phyloP scores from a whole-genome alignment of 2,113 vertebrate species.

The Pungitius pungitius region DNA sequence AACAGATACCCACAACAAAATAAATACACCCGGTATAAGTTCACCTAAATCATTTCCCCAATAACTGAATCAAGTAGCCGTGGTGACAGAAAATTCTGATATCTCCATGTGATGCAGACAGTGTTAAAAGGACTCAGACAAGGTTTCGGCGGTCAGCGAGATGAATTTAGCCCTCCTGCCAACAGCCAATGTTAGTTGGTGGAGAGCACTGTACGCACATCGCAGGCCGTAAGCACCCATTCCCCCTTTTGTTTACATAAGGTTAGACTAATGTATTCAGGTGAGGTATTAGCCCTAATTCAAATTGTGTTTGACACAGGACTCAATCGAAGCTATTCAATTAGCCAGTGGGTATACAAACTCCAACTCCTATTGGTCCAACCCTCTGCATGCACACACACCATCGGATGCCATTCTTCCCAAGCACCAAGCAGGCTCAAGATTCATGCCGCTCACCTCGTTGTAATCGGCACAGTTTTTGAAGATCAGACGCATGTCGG shows the following conservation, averaged over 20 bases:
- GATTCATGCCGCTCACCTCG: conserved; percentile 92
- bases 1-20: conserved; percentile 9
- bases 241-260: conserved; percentile 5
- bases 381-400: conserved; percentile 48
- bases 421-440: conserved; percentile 46
- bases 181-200: conserved; percentile 58
- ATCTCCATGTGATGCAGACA: conserved; percentile 17
- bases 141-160: conserved; percentile 30
- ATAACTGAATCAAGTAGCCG: conserved; percentile 2
- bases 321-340: not conserved
- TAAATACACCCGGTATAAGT: conserved; percentile 14
- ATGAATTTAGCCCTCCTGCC: conserved; percentile 4
- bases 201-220: not conserved
- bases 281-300: not conserved
- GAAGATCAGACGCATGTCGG: conserved; percentile 95
- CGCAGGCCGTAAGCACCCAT: conserved; percentile 7
- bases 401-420: conserved; percentile 42
- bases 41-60: not conserved
- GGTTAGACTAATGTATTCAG: conserved; percentile 39
- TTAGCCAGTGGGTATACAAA: not conserved
- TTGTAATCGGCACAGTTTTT: conserved; percentile 99
- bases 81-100: conserved; percentile 5
- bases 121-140: conserved; percentile 14
- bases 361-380: conserved; percentile 45
- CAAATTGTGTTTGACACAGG: not conserved